Conservation (phyloP, 2,113 vertebrate genomes). For the Nesogale talazaci region DNA sequence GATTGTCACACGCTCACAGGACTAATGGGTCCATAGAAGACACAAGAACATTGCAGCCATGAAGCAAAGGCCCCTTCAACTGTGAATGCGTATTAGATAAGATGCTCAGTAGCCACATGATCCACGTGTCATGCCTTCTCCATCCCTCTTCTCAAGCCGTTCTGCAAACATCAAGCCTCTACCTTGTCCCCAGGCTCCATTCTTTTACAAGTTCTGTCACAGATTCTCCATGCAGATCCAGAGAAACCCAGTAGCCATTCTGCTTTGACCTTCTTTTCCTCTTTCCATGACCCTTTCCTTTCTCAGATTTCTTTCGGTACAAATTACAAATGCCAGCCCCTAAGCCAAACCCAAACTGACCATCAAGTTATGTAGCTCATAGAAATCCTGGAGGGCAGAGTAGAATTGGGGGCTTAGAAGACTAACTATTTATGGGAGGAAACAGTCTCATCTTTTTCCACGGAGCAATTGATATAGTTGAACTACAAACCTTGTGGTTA, state of each 20-base stretch:
- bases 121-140: accelerated
- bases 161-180: accelerated
- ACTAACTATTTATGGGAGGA: too few species aligned
- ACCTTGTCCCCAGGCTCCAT: background rate
- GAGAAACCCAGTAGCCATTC: background rate
- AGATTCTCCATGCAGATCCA: background rate
- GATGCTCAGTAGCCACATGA: background rate
- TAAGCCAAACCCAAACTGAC: background rate
- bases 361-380: too few species aligned
- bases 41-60: conserved; percentile 67
- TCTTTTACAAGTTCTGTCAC: background rate
- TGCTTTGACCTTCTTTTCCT: background rate
- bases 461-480: too few species aligned
- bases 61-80: conserved; percentile 55
- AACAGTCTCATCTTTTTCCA: too few species aligned
- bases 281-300: background rate
- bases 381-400: too few species aligned
- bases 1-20: conserved; percentile 30
- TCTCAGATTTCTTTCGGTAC: background rate
- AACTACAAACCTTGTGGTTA: too few species aligned
- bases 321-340: background rate
- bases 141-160: background rate
- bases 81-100: conserved; percentile 76
- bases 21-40: conserved; percentile 75
- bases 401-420: too few species aligned